Evolutionary conservation across 1,140 invertebrate species (phyloP).

Genomic region (Euglossa dilemma): DNA sequence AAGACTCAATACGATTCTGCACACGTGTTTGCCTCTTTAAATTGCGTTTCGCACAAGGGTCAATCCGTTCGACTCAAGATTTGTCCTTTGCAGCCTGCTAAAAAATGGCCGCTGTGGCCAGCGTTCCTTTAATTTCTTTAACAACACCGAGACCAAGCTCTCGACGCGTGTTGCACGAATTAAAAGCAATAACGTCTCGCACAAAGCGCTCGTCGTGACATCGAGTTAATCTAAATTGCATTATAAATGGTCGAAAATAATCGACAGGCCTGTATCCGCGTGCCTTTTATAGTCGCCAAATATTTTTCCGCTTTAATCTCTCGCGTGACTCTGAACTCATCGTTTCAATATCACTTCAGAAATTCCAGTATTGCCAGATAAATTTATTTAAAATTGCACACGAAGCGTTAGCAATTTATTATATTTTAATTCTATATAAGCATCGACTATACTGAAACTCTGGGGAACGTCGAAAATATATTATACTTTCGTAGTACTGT

Average conservation of each 20-base stretch:
- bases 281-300: no score
- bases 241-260: slow-evolving; percentile 2
- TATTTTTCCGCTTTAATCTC: background rate
- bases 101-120: slow-evolving; percentile 2
- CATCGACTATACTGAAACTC: no score
- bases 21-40: slow-evolving; percentile 24
- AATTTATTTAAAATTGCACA: no score
- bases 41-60: slow-evolving; percentile 37
- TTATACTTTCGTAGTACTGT: no score
- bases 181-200: slow-evolving; percentile 15
- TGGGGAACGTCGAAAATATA: no score
- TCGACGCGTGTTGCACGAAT: slow-evolving; percentile 5
- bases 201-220: background rate
- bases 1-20: slow-evolving; percentile 24
- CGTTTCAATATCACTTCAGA: background rate
- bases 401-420: no score
- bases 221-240: slow-evolving; percentile 19
- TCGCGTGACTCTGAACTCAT: background rate
- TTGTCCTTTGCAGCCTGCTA: background rate
- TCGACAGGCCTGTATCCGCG: background rate
- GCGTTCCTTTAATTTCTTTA: slow-evolving; percentile 12
- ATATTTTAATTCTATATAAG: no score
- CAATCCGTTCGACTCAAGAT: slow-evolving; percentile 19
- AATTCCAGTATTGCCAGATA: no score
- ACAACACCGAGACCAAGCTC: background rate